Conservation (phyloP, 2,113 vertebrate genomes). For the Sitta europaea region DNA sequence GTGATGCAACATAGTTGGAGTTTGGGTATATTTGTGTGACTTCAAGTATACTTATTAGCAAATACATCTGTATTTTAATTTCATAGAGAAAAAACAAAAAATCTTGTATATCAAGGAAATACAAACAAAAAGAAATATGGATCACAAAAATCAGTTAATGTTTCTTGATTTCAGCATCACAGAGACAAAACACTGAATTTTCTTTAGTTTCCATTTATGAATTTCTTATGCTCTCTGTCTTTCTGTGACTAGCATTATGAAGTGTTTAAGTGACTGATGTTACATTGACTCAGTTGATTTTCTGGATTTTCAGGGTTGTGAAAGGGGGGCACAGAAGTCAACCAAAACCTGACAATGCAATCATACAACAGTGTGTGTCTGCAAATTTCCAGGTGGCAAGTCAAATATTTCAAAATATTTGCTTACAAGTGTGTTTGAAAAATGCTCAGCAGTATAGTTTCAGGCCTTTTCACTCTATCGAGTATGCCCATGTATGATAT, state of each 20-base stretch:
- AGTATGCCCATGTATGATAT: neutral
- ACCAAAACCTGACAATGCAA: neutral
- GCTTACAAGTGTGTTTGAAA: neutral
- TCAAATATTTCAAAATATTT: constrained; percentile 6
- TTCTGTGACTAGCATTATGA: neutral
- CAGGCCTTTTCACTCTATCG: neutral
- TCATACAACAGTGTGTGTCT: constrained; percentile 21
- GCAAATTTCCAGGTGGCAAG: constrained; percentile 27
- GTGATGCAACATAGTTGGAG: neutral
- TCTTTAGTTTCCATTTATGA: neutral
- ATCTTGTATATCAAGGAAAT: neutral
- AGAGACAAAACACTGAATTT: neutral
- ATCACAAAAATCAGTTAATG: neutral
- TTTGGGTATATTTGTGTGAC: neutral
- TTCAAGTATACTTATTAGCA: neutral
- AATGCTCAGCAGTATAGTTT: neutral
- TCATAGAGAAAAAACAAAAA: neutral
- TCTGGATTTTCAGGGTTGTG: neutral
- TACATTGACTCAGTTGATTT: constrained; percentile 29
- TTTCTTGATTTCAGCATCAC: neutral
- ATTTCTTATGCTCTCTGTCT: neutral
- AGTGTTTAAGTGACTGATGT: neutral
- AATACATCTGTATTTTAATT: neutral
- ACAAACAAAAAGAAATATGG: neutral
- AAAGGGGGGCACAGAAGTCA: neutral